Evolutionary conservation across 2,797 vertebrate species (phyloP).

Genomic region (Lophotriccus pileatus): DNA sequence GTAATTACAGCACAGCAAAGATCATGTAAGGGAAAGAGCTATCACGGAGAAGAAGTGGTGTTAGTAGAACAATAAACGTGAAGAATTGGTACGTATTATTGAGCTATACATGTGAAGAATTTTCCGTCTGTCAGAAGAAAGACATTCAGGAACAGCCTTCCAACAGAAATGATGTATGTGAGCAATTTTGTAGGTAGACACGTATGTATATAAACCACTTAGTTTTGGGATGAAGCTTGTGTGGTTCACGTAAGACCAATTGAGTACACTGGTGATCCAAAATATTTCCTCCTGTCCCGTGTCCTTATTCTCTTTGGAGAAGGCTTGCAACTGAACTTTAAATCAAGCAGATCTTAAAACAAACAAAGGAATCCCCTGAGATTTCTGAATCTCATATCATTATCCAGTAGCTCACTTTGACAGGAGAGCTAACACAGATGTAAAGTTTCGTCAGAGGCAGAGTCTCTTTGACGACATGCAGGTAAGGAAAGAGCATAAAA

Average conservation of each 20-base stretch:
- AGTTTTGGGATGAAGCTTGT: neutral
- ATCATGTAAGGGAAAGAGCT: neutral
- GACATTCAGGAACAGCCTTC: neutral
- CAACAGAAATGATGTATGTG: neutral
- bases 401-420: neutral
- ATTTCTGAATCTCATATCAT: neutral
- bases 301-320: neutral
- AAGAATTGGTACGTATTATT: neutral
- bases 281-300: neutral
- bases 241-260: neutral
- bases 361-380: neutral
- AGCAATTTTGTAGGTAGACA: neutral
- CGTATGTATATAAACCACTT: neutral
- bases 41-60: neutral
- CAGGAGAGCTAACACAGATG: neutral
- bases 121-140: neutral
- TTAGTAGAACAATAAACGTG: neutral
- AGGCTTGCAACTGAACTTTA: neutral
- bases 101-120: neutral
- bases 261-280: neutral
- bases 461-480: neutral
- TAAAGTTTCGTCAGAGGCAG: neutral
- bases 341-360: neutral
- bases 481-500: neutral
- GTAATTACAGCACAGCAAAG: neutral